Percentiles rank a stretch among this genome's conserved stretches.
These are phyloP conservation scores for Epistrophe grossulariae DNA, from an alignment of 2,888 invertebrate species.

Conservation along the genomic window DNA sequence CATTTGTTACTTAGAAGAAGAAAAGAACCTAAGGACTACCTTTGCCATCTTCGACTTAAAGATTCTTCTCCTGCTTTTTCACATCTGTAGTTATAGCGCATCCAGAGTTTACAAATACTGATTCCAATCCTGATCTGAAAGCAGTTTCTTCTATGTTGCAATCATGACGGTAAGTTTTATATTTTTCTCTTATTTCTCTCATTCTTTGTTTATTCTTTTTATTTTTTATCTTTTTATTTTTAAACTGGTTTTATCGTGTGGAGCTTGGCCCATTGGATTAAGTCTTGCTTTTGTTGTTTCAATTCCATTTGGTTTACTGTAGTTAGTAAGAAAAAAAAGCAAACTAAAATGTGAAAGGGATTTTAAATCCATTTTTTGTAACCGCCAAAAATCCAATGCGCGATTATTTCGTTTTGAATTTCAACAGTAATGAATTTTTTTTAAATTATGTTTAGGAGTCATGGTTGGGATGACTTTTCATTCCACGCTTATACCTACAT, in stretches of 20 bases:
- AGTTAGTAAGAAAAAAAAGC: not conserved
- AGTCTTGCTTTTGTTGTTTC: constrained; percentile 65
- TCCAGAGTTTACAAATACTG: constrained; percentile 42
- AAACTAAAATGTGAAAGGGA: constrained; percentile 62
- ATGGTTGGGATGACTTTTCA: not conserved
- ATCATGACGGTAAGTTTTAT: constrained; percentile 71
- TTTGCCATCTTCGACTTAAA: constrained; percentile 11
- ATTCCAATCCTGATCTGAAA: constrained; percentile 41
- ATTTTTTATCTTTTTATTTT: constrained; percentile 40
- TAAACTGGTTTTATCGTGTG: constrained; percentile 43
- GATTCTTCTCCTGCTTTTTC: constrained; percentile 55
- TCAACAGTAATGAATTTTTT: not conserved
- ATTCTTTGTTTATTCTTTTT: constrained; percentile 68
- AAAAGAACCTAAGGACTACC: constrained; percentile 41
- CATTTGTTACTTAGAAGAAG: not conserved
- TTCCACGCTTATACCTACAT: not conserved
- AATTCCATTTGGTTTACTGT: constrained; percentile 52
- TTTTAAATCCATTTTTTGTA: constrained; percentile 50
- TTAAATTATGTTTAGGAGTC: constrained; percentile 32
- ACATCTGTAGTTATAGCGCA: constrained; percentile 46
- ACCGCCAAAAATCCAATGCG: constrained; percentile 50
- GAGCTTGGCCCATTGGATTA: constrained; percentile 19
- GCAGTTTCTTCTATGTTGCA: constrained; percentile 65
- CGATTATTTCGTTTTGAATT: constrained; percentile 29
- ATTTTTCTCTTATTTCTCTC: constrained; percentile 27